Evolutionary conservation across 1,140 invertebrate genomes (phyloP), one percentile per base, ranked within the genome.

Genomic region (Harlomillsia oculata): DNA sequence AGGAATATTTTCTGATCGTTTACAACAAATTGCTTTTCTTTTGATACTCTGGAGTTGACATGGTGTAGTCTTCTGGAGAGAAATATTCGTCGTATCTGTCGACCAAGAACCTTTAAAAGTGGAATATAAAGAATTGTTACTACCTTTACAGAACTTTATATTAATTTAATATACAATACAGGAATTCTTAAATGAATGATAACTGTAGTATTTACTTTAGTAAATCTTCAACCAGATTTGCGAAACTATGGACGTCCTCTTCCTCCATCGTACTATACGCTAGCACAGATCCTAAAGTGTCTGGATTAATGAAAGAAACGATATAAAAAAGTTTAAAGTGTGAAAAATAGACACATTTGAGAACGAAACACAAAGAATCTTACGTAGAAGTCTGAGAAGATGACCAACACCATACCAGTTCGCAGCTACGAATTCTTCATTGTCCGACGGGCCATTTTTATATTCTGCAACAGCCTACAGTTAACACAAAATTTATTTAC

Each of bases 331-430:
- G n/a, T 20, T 39, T 16, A 52, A 46, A 37, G 21, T 11, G 36
- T 26, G 37, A 40, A 40, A 46, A 11, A 5, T 4, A 30, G 11
- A 13, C n/a, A n/a, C 28, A 5, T 13, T 20, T 21, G 3, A 6
- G 1, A 20, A 40, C n/a, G n/a, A 11, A 3, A 46, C 36, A 40
- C 60, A 53, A 66, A 70, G 75, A 73, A 3, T 28, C 50, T 71
- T 71, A 77, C 76, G 76, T 69, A 97, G 95, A 37, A 97, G 72
- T 58, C 93, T 75, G 5, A 97, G 70, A 18, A 97, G 74, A 78
- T 97, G 92, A 66, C 87, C 84, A 0, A 87, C 82, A 9, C 94
- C 94, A 72, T 97, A 97, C 43, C 95, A 80, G 16, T 86, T 84
- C 72, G 90, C 82, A 0, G 81, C 78, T 18, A 76, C 3, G 9